Conservation (phyloP, 2,888 invertebrate genomes). For the Eupithecia insigniata region DNA sequence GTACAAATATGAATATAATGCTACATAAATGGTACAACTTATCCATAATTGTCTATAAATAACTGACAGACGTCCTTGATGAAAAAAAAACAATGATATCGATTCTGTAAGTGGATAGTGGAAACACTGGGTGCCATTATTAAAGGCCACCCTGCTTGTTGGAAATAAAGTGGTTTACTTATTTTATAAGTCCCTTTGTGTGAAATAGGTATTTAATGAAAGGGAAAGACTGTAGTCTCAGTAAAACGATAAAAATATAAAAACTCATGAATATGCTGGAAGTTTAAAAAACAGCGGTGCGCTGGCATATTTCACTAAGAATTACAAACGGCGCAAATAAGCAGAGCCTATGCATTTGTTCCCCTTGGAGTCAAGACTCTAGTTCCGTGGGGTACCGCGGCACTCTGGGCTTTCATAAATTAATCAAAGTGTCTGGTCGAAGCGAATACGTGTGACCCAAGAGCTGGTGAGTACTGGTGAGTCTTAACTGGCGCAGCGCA, state of each 20-base stretch:
- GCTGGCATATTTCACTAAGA: no score
- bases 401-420: background rate
- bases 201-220: background rate
- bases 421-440: background rate
- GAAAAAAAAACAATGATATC: constrained; percentile 33
- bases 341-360: background rate
- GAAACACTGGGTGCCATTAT: constrained; percentile 22
- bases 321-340: background rate
- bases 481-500: background rate
- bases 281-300: background rate
- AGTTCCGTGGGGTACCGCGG: no score
- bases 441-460: background rate
- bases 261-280: background rate
- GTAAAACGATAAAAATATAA: no score
- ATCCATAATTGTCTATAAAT: constrained; percentile 14
- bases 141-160: constrained; percentile 20
- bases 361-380: no score
- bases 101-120: constrained; percentile 29
- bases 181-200: background rate
- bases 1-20: background rate
- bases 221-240: background rate
- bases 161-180: background rate
- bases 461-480: background rate
- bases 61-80: constrained; percentile 26
- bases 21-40: background rate